Conservation (phyloP, 2,113 vertebrate species). For the Hystrix brachyura region DNA sequence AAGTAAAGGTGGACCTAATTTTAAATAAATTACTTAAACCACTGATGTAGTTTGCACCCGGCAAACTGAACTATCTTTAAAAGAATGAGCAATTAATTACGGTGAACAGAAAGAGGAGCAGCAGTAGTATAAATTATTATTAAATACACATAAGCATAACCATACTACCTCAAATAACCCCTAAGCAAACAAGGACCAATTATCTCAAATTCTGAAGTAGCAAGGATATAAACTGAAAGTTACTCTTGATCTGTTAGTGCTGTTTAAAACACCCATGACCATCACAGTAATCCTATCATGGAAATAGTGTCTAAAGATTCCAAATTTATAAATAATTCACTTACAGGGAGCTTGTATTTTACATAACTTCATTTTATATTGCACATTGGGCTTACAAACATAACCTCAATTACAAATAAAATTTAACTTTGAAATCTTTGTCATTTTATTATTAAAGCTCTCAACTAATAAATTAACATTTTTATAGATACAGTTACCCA, state of each 20-base stretch:
- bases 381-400: background rate
- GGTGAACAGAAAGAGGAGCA: background rate
- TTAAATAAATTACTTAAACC: constrained; percentile 8
- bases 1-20: background rate
- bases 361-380: background rate
- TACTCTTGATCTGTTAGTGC: background rate
- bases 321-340: background rate
- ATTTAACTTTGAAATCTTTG: constrained; percentile 40
- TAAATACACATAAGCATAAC: background rate
- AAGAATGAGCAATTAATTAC: constrained; percentile 15
- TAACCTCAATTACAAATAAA: constrained; percentile 13
- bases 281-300: background rate
- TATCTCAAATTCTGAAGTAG: background rate
- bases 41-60: background rate
- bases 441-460: constrained; percentile 52
- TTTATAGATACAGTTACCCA: constrained; percentile 67
- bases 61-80: constrained; percentile 23
- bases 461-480: constrained; percentile 32
- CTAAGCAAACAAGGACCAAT: background rate
- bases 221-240: background rate
- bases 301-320: background rate
- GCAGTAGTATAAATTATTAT: background rate
- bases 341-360: background rate
- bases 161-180: background rate
- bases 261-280: background rate